Conservation (phyloP, 2,888 invertebrate species). For the Toxonevra muliebris region DNA sequence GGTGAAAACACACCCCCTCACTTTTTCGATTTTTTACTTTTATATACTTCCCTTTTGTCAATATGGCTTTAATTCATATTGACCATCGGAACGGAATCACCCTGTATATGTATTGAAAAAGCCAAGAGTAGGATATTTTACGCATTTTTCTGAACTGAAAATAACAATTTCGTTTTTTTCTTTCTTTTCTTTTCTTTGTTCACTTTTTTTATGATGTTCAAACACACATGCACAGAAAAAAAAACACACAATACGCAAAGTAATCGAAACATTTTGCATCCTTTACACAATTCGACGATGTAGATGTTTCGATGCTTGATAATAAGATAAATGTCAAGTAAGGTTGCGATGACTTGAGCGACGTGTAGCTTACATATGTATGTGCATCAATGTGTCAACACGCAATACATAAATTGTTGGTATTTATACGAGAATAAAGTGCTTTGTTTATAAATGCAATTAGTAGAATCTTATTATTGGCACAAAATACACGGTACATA, state of each 20-base stretch:
- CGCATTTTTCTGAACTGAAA: too few species aligned
- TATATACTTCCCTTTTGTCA: too few species aligned
- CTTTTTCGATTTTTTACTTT: too few species aligned
- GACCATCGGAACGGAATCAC: too few species aligned
- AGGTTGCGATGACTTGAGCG: too few species aligned
- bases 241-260: neutral
- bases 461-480: neutral
- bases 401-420: neutral
- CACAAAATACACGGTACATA: neutral
- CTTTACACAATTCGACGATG: neutral
- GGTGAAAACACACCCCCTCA: too few species aligned
- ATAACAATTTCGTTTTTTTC: too few species aligned
- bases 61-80: too few species aligned
- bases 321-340: constrained; percentile 13
- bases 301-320: neutral
- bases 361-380: too few species aligned
- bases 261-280: neutral
- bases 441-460: constrained; percentile 28
- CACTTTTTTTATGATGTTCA: constrained; percentile 7
- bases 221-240: neutral
- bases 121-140: too few species aligned
- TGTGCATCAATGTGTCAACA: neutral
- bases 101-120: too few species aligned
- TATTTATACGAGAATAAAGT: neutral
- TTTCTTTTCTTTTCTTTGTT: too few species aligned